These are phyloP conservation scores for Cardiocondyla obscurior DNA, from an alignment of 1,140 invertebrate genomes.

Conservation along the genomic window DNA sequence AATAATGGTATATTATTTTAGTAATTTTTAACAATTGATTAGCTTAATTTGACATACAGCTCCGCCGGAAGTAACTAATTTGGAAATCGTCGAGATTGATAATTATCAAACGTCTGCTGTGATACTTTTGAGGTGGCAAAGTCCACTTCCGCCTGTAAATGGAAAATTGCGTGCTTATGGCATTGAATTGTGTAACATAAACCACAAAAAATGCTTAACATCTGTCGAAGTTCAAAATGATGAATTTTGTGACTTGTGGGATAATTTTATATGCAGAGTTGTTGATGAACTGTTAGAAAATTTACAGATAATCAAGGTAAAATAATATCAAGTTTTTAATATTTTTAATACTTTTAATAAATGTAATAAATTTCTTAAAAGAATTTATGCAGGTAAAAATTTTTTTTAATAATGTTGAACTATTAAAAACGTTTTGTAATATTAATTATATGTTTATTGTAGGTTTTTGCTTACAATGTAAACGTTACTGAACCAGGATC, in stretches of 20 bases:
- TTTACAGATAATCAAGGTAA: neutral
- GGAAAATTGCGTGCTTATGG: conserved; percentile 51
- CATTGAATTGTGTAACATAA: neutral
- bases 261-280: conserved; percentile 56
- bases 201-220: neutral
- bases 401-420: too few species aligned
- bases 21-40: neutral
- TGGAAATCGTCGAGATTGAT: conserved; percentile 60
- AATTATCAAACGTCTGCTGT: neutral
- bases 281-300: neutral
- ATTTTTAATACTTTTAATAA: neutral
- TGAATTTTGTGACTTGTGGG: conserved; percentile 64
- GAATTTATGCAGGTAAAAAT: too few species aligned
- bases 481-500: conserved; percentile 30
- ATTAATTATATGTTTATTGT: neutral
- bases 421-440: too few species aligned
- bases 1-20: neutral
- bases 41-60: too few species aligned
- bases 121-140: conserved; percentile 61
- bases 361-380: neutral
- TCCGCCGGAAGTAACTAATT: conserved; percentile 56
- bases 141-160: conserved; percentile 58
- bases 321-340: neutral
- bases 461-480: conserved; percentile 61
- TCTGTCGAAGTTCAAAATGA: neutral